Conservation (phyloP, 2,797 vertebrate genomes). For the Pterois miles region DNA sequence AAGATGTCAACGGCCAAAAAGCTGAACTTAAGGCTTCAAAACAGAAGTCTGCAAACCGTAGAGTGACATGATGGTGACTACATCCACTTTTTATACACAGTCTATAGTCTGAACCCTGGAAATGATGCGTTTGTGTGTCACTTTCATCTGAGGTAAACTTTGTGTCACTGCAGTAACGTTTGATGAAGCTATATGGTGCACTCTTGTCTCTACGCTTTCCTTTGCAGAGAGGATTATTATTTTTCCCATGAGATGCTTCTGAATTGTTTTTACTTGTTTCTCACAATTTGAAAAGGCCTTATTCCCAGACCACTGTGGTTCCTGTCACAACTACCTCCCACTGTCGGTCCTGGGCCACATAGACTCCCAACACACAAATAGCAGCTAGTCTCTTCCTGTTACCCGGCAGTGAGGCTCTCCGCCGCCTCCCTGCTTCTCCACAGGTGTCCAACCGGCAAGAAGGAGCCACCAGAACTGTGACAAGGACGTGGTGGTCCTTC, state of each 20-base stretch:
- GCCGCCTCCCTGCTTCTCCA: not conserved
- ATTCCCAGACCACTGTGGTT: not conserved
- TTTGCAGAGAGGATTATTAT: not conserved
- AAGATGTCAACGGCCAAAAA: too few species aligned
- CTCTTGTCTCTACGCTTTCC: not conserved
- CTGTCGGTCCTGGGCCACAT: not conserved
- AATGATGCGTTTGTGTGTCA: not conserved
- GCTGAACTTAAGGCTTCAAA: too few species aligned
- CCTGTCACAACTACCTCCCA: slow-evolving; percentile 8
- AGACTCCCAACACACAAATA: not conserved
- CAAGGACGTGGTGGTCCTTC: slow-evolving; percentile 14
- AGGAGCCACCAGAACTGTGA: slow-evolving; percentile 9
- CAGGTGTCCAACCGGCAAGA: not conserved
- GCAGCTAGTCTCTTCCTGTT: not conserved
- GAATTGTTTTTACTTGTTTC: not conserved
- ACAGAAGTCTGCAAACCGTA: too few species aligned
- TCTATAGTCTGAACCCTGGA: not conserved
- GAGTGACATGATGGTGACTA: too few species aligned
- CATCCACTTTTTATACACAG: too few species aligned
- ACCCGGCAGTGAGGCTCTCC: not conserved
- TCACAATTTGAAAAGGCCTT: not conserved
- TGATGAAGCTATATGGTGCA: not conserved
- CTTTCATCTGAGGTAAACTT: too few species aligned
- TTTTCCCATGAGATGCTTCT: not conserved
- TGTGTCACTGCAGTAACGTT: not conserved